A percentile compares a stretch with the other conserved stretches of the same genome.
These are phyloP conservation scores for Ariopsis seemanni DNA, from an alignment of 2,113 vertebrate genomes.

Conservation along the genomic window DNA sequence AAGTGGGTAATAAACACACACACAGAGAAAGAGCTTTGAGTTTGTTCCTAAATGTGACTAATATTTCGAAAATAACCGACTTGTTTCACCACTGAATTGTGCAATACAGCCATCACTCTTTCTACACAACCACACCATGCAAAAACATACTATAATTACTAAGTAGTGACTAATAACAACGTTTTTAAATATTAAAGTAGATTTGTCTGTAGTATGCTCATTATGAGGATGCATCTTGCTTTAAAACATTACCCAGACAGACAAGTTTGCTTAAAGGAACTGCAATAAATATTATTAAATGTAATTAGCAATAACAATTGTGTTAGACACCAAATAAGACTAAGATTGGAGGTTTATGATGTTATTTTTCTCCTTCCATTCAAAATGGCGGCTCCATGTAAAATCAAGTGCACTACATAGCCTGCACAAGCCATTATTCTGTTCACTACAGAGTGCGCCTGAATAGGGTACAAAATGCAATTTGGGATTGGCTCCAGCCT, in stretches of 20 bases:
- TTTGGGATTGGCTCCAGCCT: not conserved
- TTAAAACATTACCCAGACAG: not conserved
- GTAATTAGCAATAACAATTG: not conserved
- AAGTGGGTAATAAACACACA: too few relatives aligned
- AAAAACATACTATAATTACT: not conserved
- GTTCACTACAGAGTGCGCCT: not conserved
- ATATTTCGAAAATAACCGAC: slow-evolving; percentile 2
- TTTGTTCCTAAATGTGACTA: too few relatives aligned
- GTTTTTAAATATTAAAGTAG: too few relatives aligned
- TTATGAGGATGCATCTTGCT: not conserved
- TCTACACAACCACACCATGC: not conserved
- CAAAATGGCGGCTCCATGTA: not conserved
- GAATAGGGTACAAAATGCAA: not conserved
- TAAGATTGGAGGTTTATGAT: not conserved
- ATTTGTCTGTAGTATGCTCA: too few relatives aligned
- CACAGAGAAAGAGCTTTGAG: too few relatives aligned
- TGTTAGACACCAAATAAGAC: not conserved
- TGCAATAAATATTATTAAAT: not conserved
- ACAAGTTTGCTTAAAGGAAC: not conserved
- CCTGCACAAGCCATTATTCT: not conserved
- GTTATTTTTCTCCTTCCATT: not conserved
- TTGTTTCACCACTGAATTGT: slow-evolving; percentile 10
- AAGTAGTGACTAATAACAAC: not conserved
- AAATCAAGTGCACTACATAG: not conserved
- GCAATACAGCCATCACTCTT: not conserved